Evolutionary conservation across 1,140 invertebrate species (phyloP).

Genomic region (Solenopsis invicta): DNA sequence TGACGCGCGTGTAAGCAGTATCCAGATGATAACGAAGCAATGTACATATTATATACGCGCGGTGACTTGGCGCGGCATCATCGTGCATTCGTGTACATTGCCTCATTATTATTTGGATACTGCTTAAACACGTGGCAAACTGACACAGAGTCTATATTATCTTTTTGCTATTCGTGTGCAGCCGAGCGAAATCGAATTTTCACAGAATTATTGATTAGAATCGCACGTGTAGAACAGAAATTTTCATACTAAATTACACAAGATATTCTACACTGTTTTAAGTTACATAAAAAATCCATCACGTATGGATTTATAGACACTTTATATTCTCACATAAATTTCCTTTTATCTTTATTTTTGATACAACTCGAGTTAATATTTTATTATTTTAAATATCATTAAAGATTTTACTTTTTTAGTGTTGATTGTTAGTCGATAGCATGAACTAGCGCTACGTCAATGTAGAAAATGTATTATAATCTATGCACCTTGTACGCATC

Average conservation of each 20-base stretch:
- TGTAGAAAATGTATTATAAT: slow-evolving; percentile 44
- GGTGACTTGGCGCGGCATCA: slow-evolving; percentile 11
- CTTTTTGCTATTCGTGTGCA: slow-evolving; percentile 7
- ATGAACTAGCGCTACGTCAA: not conserved
- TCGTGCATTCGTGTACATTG: slow-evolving; percentile 1
- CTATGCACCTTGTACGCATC: slow-evolving; percentile 12
- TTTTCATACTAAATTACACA: slow-evolving; percentile 7
- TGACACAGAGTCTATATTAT: not conserved
- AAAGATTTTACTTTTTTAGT: not conserved
- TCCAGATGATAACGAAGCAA: slow-evolving; percentile 15
- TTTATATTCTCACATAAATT: not conserved
- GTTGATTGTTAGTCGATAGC: not conserved
- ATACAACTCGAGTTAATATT: not conserved
- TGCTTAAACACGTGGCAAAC: slow-evolving; percentile 20
- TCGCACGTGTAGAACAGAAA: not conserved
- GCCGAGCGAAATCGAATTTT: slow-evolving; percentile 17
- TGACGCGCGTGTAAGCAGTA: slow-evolving; percentile 13
- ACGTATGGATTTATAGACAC: not conserved
- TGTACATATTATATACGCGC: not conserved
- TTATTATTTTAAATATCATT: not conserved
- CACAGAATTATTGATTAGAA: slow-evolving; percentile 2
- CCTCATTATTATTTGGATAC: slow-evolving; percentile 20
- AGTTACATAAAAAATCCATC: not conserved
- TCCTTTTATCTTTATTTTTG: slow-evolving; percentile 16
- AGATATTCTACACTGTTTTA: not conserved